Conservation (phyloP, 2,113 vertebrate genomes). For the Rhinoptilus africanus region DNA sequence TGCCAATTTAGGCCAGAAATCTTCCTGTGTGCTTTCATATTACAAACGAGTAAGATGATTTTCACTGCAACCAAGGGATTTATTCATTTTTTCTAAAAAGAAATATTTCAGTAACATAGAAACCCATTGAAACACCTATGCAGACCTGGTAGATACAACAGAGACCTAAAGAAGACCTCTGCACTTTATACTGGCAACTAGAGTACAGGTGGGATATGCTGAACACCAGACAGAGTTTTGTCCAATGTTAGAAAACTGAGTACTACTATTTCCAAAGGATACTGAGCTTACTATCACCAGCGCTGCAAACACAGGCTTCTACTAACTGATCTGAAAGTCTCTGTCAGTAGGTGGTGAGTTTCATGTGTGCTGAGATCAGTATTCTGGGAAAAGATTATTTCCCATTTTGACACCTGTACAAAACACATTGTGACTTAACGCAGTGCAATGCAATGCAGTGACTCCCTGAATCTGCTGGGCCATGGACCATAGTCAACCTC, state of each 20-base stretch:
- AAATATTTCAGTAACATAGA: neutral
- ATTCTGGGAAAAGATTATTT: neutral
- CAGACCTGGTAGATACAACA: neutral
- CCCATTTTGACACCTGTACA: neutral
- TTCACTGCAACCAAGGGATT: neutral
- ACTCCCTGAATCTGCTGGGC: neutral
- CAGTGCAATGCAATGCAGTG: neutral
- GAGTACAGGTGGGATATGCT: rapidly evolving
- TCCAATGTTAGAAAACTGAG: neutral
- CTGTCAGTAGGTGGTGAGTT: neutral
- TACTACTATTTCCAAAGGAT: neutral
- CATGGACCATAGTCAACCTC: neutral
- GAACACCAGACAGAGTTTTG: neutral
- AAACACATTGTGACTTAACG: neutral
- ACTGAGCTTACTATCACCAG: neutral
- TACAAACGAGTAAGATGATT: neutral
- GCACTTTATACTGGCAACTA: neutral
- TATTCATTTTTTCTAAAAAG: neutral
- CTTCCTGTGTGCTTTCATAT: neutral
- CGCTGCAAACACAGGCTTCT: neutral
- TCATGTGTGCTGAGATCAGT: neutral
- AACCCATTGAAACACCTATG: neutral
- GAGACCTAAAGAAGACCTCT: neutral
- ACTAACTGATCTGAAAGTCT: neutral
- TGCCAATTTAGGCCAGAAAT: neutral